These are phyloP conservation scores for Heliconius hortense DNA, from an alignment of 2,888 invertebrate species.

Conservation along the genomic window DNA sequence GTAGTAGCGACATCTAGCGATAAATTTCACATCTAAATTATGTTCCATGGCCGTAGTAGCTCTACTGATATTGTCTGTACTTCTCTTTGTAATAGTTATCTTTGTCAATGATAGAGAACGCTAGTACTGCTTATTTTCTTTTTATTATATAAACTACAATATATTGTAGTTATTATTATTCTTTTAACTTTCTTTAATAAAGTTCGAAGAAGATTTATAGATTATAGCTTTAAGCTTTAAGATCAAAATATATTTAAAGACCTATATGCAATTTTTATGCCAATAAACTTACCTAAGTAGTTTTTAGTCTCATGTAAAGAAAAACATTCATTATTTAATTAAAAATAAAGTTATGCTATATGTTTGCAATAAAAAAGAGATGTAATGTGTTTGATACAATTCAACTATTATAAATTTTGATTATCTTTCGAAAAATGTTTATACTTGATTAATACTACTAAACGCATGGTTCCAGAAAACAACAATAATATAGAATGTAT, in stretches of 20 bases:
- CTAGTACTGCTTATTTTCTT: background rate
- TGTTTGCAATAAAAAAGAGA: background rate
- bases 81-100: background rate
- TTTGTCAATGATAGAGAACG: conserved; percentile 3
- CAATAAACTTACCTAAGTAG: background rate
- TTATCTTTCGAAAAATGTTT: background rate
- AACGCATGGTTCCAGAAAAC: background rate
- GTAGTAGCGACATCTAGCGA: background rate
- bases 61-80: background rate
- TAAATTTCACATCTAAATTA: background rate
- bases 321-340: no score
- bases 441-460: background rate
- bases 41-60: background rate
- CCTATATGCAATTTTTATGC: background rate
- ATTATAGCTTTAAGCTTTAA: background rate
- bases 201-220: background rate
- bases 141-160: no score
- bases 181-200: no score
- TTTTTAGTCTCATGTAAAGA: background rate
- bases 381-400: background rate
- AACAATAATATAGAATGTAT: background rate
- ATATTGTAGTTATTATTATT: no score
- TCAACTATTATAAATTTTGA: background rate
- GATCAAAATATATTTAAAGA: background rate
- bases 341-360: no score